Conservation (phyloP, 2,888 invertebrate species). For the Brachyopa scutellaris region DNA sequence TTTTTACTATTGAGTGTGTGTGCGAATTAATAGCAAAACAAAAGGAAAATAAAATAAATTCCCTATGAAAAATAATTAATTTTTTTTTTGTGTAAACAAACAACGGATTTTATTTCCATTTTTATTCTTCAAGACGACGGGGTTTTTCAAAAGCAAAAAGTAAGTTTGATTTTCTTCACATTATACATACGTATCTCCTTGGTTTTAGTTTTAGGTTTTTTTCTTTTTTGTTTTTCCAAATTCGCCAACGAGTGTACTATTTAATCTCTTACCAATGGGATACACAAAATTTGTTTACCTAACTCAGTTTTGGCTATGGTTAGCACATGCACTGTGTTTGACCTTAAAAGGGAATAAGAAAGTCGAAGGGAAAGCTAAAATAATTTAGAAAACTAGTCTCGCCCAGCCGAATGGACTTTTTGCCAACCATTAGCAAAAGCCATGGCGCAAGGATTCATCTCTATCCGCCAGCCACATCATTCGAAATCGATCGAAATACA, state of each 20-base stretch:
- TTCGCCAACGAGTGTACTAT: too few relatives aligned
- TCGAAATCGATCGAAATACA: too few relatives aligned
- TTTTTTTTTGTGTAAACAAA: constrained; percentile 49
- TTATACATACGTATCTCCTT: too few relatives aligned
- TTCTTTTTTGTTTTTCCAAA: too few relatives aligned
- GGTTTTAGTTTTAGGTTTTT: neutral
- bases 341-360: constrained; percentile 7
- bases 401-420: neutral
- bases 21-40: constrained; percentile 27
- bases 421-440: too few relatives aligned
- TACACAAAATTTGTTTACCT: neutral
- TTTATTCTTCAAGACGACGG: constrained; percentile 64
- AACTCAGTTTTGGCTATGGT: neutral
- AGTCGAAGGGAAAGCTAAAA: constrained; percentile 11
- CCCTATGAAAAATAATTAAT: constrained; percentile 22
- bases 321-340: neutral
- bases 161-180: constrained; percentile 29
- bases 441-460: constrained; percentile 1
- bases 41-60: constrained; percentile 25
- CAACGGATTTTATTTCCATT: constrained; percentile 46
- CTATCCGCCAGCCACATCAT: neutral
- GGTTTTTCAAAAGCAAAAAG: constrained; percentile 68
- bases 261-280: too few relatives aligned
- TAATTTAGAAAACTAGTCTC: neutral
- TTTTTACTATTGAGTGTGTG: neutral